Conservation (phyloP, 2,113 vertebrate species). For the Corythornis madagascariensis region DNA sequence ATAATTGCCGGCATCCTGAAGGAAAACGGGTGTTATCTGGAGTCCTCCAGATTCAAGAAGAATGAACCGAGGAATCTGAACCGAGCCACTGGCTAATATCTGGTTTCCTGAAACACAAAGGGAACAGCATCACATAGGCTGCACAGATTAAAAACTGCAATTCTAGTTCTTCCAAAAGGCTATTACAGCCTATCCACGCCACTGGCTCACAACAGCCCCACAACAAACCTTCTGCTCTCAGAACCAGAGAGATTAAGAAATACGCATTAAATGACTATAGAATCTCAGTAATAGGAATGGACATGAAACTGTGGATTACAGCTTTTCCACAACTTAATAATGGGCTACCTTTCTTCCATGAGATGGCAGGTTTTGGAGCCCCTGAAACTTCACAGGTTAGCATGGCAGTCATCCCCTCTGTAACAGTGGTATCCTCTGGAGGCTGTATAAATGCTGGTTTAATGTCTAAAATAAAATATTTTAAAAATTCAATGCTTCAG, state of each 20-base stretch:
- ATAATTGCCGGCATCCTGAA: conserved; percentile 89
- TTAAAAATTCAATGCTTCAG: background rate
- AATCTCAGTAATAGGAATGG: background rate
- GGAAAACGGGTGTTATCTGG: conserved; percentile 82
- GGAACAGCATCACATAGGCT: background rate
- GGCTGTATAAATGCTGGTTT: conserved; percentile 80
- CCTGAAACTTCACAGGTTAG: conserved; percentile 89
- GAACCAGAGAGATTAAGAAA: background rate
- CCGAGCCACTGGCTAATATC: conserved; percentile 89
- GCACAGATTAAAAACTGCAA: background rate
- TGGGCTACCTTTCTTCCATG: conserved; percentile 88
- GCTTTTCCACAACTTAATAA: background rate
- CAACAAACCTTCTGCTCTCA: rapidly evolving
- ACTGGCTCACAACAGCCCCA: background rate
- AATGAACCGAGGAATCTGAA: conserved; percentile 86
- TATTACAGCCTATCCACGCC: background rate
- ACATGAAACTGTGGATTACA: background rate
- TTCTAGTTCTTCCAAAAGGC: background rate
- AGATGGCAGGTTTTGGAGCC: conserved; percentile 89
- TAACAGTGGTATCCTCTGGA: conserved; percentile 85
- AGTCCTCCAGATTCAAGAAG: conserved; percentile 90
- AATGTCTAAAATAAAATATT: conserved; percentile 77
- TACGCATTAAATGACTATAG: rapidly evolving
- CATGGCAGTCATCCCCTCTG: conserved; percentile 82
- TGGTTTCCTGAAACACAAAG: conserved; percentile 77